Evolutionary conservation across 2,797 vertebrate genomes (phyloP), one percentile per base, ranked within the genome.

Genomic region (Margarornis squamiger): DNA sequence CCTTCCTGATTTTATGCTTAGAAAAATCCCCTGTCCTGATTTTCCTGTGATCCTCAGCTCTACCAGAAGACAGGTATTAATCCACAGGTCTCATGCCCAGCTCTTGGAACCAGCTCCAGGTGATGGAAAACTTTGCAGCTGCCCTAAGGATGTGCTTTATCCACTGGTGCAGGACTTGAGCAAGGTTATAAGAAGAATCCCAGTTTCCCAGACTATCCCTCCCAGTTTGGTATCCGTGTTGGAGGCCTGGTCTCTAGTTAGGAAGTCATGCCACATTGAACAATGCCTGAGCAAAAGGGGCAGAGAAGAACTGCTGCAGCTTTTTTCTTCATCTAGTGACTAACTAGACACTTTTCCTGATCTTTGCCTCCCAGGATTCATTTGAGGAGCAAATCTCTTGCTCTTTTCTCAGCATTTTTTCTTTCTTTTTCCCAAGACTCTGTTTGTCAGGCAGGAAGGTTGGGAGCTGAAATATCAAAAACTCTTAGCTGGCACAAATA

Each of bases 31-130:
- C 12, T 62, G 5, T 77, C 65, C 32, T 68, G 24, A 49, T 67
- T 88, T 80, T 72, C 43, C 45, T 58, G 36, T 0, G 2, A 46
- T 73, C 55, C 55, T 76, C 20, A 43, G 4, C n/a, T 85, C 43
- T 43, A 32, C n/a, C 2, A 5, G 27, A 46, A 55, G 9, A 43
- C 1, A 3, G 1, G 9, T 29, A 1, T 55, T 20, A 34, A 71
- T 29, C 12, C 34, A 66, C 52, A 87, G 38, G 7, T 79, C 43
- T 85, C 39, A 2, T 10, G 23, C 63, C 52, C 57, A 41, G 18
- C 27, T 45, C n/a, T 45, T 67, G 9, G 54, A 70, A 22, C 1
- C 3, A 3, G 1, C 32, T 73, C 48, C 9, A 26, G 55, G 7
- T 20, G 1, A 38, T 12, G 19, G 63, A 49, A 41, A 23, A 22